These are phyloP conservation scores for Anguilla anguilla DNA, from an alignment of 2,797 vertebrate species.

Conservation along the genomic window DNA sequence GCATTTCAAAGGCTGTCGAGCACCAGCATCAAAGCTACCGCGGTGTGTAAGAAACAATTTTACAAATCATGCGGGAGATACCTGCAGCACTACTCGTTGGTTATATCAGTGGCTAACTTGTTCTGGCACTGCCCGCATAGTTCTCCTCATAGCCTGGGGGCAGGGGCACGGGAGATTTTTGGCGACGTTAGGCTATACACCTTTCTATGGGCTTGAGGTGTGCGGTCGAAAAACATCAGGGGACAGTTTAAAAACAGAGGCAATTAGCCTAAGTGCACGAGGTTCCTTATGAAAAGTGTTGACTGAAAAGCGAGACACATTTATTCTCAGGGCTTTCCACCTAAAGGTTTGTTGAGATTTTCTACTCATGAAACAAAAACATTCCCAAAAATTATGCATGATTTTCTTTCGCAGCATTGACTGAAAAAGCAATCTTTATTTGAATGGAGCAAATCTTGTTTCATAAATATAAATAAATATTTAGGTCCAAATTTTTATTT, in stretches of 20 bases:
- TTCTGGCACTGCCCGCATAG: slow-evolving; percentile 16
- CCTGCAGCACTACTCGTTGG: slow-evolving; percentile 22
- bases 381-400: no score
- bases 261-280: neutral
- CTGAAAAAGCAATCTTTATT: no score
- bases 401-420: no score
- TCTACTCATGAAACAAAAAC: no score
- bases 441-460: no score
- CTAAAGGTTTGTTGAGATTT: neutral
- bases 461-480: no score
- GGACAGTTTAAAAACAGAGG: no score
- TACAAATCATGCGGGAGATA: slow-evolving; percentile 49
- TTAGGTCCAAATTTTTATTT: neutral
- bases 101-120: slow-evolving; percentile 22
- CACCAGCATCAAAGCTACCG: slow-evolving; percentile 74
- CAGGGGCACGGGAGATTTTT: neutral
- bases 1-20: slow-evolving; percentile 79
- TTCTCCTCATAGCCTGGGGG: neutral
- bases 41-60: slow-evolving; percentile 60
- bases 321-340: neutral
- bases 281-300: neutral
- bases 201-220: neutral
- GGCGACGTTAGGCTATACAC: neutral
- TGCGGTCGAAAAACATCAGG: neutral
- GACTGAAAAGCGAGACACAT: neutral